Base-by-base conservation (phyloP, 1,140 invertebrate genomes). In the Diprion similis region DNA sequence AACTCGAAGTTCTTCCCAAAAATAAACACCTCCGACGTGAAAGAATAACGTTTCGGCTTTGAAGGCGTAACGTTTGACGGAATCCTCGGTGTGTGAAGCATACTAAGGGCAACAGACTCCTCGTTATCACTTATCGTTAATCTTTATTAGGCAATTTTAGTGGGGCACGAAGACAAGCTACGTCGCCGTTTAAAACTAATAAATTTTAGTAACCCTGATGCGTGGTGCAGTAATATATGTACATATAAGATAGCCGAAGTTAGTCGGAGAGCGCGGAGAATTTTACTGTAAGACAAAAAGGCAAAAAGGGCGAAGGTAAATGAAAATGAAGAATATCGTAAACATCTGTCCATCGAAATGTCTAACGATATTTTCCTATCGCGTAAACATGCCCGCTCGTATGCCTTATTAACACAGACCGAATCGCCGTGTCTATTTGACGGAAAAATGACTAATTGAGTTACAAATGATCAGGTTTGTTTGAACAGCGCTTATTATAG, bases 11-110 rank as follows among this genome's bases (percentile, higher is more conserved):
- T 15, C 51, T 59, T 59, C 51, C n/a, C 3, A 9, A 59, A 59
- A 59, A 59, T 59, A 59, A 59, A 59, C 51, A 59, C 51, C 51
- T 59, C n/a, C n/a, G 51, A 59, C 24, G n/a, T 59, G 51, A 59
- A 59, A 59, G 9, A 59, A 51, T 10, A 51, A 59, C 51, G 51
- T 59, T 8, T 9, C 51, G 51, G 9, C n/a, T 8, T 4, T 59
- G 51, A 4, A 59, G 51, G 51, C 51, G 51, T 59, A 13, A 59
- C 51, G 51, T 59, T 59, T 17, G 11, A 59, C 51, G 51, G 51
- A 13, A 59, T 59, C 51, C 7, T 59, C 51, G 51, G 51, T 59
- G 11, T 9, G 51, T 17, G 51, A 4, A 17, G 51, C 24, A 37
- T 37, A 6, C 51, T 59, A 17, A 13, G 51, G 51, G 51, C 3